phyloP scores from a whole-genome alignment of 1,140 invertebrate species.

The Latrodectus geometricus region DNA sequence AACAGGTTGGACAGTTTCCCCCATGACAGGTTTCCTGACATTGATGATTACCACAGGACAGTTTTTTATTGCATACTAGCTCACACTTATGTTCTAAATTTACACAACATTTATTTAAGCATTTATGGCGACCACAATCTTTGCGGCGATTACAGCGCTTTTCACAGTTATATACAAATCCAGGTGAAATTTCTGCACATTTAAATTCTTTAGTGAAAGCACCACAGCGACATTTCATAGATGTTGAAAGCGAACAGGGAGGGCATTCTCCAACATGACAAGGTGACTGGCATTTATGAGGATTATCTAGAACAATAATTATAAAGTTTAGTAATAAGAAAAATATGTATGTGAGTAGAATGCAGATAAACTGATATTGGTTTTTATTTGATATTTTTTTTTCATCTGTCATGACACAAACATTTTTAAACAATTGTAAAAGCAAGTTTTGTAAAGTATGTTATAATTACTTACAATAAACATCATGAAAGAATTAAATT shows the following conservation, averaged over 20 bases:
- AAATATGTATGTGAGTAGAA: too few relatives aligned
- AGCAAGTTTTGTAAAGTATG: too few relatives aligned
- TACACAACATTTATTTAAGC: constrained; percentile 87
- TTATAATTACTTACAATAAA: too few relatives aligned
- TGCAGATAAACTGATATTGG: too few relatives aligned
- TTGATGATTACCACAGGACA: constrained; percentile 67
- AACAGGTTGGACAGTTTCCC: constrained; percentile 73
- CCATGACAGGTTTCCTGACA: constrained; percentile 67
- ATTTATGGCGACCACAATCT: constrained; percentile 89
- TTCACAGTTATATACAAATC: constrained; percentile 83
- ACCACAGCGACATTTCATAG: constrained; percentile 91
- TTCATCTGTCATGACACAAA: too few relatives aligned
- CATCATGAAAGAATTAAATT: too few relatives aligned
- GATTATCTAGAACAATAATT: constrained; percentile 61
- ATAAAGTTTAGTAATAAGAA: too few relatives aligned
- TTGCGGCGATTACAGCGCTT: constrained; percentile 90
- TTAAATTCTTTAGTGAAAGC: constrained; percentile 83
- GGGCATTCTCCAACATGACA: constrained; percentile 90
- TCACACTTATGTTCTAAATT: constrained; percentile 74
- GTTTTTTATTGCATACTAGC: constrained; percentile 66
- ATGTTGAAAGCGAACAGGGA: constrained; percentile 81
- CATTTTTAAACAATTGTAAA: too few relatives aligned
- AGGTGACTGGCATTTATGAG: constrained; percentile 78
- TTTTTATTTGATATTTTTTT: too few relatives aligned
- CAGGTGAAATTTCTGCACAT: constrained; percentile 79